A percentile compares a stretch with the other conserved stretches of the same genome.
Conservation (phyloP, 2,797 vertebrate genomes). For the Lateolabrax maculatus region DNA sequence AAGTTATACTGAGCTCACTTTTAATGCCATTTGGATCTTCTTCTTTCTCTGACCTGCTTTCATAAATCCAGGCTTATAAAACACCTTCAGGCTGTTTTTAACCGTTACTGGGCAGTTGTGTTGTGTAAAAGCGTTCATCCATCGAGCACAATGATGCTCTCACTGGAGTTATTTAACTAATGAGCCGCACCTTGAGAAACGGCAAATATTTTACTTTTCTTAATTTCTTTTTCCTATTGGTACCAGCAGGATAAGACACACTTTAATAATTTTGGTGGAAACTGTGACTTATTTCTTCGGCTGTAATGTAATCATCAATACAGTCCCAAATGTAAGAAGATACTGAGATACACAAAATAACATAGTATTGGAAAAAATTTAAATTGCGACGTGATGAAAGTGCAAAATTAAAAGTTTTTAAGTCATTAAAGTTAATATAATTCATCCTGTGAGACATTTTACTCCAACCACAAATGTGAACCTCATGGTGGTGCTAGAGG, state of each 20-base stretch:
- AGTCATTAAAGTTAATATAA: background rate
- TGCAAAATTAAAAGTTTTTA: too few species aligned
- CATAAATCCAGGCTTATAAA: constrained; percentile 48
- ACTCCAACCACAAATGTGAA: background rate
- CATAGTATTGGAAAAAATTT: too few species aligned
- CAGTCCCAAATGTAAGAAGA: background rate
- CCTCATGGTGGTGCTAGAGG: background rate
- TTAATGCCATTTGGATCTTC: constrained; percentile 16
- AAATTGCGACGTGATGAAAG: too few species aligned
- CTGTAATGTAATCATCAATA: background rate
- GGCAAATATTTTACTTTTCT: background rate
- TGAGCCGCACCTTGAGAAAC: background rate
- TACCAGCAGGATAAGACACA: background rate
- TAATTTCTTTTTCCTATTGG: background rate
- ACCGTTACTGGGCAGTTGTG: background rate
- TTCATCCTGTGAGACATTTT: background rate
- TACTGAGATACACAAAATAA: too few species aligned
- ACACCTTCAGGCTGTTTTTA: constrained; percentile 34
- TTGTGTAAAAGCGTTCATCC: constrained; percentile 5
- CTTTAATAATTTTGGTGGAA: background rate
- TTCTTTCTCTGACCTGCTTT: constrained; percentile 34
- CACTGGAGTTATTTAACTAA: too few species aligned
- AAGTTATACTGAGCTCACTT: constrained; percentile 28
- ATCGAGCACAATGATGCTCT: too few species aligned
- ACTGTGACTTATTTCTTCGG: background rate